Evolutionary conservation across 2,888 invertebrate genomes (phyloP).

Genomic region (Osmoderma eremita): DNA sequence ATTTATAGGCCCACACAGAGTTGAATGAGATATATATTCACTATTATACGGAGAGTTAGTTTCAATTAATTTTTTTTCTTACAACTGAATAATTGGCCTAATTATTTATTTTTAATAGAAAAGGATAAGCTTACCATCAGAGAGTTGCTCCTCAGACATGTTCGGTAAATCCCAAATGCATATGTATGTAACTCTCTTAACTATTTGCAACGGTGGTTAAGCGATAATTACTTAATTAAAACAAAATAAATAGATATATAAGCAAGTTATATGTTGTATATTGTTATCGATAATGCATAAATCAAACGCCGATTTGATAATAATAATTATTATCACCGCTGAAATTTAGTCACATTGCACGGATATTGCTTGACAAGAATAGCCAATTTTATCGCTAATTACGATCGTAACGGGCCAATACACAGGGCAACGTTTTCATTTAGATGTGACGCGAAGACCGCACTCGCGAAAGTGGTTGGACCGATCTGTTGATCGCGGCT

Average conservation of each 20-base stretch:
- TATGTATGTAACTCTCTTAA: background rate
- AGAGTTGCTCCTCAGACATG: slow-evolving; percentile 5
- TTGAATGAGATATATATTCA: too few relatives aligned
- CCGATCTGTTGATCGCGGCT: background rate
- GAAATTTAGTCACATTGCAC: background rate
- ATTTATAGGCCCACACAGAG: too few relatives aligned
- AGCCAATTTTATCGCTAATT: background rate
- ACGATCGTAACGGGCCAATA: background rate
- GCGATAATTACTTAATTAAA: slow-evolving; percentile 1
- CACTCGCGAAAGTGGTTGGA: background rate
- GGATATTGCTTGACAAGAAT: background rate
- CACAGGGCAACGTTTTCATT: background rate
- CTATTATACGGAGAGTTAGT: too few relatives aligned
- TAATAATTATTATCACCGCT: slow-evolving; percentile 13
- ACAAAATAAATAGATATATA: slow-evolving; percentile 7
- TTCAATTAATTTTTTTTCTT: too few relatives aligned
- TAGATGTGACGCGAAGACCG: background rate
- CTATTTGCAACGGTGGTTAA: too few relatives aligned
- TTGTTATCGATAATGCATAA: slow-evolving; percentile 3
- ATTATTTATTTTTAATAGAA: too few relatives aligned
- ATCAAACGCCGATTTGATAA: slow-evolving; percentile 10
- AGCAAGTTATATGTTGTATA: background rate
- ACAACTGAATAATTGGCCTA: too few relatives aligned
- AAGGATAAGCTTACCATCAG: background rate
- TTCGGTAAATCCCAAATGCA: background rate